Conservation (phyloP, 2,797 vertebrate species). For the Hemibagrus guttatus region DNA sequence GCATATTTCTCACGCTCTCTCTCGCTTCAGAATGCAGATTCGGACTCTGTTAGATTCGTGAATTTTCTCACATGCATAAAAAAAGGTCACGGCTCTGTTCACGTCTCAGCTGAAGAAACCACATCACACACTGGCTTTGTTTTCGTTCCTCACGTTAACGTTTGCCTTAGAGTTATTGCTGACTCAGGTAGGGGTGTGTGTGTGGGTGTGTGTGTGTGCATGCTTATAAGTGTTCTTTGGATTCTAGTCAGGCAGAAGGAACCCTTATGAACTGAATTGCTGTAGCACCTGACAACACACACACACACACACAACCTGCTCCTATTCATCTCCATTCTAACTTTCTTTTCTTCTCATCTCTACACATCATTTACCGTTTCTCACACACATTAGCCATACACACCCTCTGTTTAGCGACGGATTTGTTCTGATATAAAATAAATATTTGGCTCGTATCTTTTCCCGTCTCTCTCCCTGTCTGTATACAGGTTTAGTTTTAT, state of each 20-base stretch:
- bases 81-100: not conserved
- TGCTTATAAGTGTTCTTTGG: not conserved
- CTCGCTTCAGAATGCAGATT: not conserved
- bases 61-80: not conserved
- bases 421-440: not conserved
- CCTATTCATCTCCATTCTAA: not conserved
- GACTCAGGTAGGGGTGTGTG: not conserved
- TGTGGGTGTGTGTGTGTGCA: not conserved
- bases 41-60: not conserved
- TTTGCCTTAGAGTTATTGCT: not conserved
- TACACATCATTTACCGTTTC: too few species aligned
- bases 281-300: not conserved
- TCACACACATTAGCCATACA: not conserved
- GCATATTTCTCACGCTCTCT: not conserved
- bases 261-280: not conserved
- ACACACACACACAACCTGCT: not conserved
- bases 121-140: not conserved
- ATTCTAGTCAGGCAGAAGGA: not conserved
- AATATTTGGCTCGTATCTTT: not conserved
- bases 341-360: not conserved
- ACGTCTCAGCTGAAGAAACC: not conserved
- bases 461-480: not conserved
- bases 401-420: not conserved
- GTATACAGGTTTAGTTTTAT: conserved; percentile 10
- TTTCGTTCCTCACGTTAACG: not conserved